These are phyloP conservation scores for Pogonocherus hispidulus DNA, from an alignment of 2,888 invertebrate genomes.

Conservation along the genomic window DNA sequence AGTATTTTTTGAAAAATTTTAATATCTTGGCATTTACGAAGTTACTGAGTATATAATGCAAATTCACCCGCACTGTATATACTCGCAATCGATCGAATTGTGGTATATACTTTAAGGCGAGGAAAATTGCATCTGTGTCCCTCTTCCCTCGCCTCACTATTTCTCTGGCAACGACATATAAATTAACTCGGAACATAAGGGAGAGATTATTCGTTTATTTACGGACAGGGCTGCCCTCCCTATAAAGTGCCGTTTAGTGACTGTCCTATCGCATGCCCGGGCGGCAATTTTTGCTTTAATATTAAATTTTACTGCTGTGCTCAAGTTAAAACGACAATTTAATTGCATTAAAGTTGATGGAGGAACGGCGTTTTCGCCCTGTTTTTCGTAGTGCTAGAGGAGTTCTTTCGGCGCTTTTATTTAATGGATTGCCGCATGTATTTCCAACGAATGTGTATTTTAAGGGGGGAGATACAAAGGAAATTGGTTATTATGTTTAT, in stretches of 20 bases:
- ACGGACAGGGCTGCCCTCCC: constrained; percentile 36
- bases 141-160: constrained; percentile 14
- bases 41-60: too few species aligned
- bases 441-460: too few species aligned
- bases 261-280: constrained; percentile 27
- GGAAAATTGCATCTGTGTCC: too few species aligned
- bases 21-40: too few species aligned
- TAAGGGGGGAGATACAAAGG: too few species aligned
- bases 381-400: neutral
- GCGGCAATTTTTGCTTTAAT: constrained; percentile 45
- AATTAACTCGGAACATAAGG: constrained; percentile 48
- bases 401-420: neutral
- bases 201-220: constrained; percentile 47
- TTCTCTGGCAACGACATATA: constrained; percentile 40
- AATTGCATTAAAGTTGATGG: constrained; percentile 26
- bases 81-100: too few species aligned
- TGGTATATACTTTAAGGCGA: too few species aligned
- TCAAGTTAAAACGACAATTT: constrained; percentile 35
- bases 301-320: constrained; percentile 45
- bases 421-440: neutral
- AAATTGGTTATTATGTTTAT: too few species aligned
- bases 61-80: too few species aligned
- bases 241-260: constrained; percentile 41
- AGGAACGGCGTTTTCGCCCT: neutral
- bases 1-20: too few species aligned